phyloP scores from a whole-genome alignment of 2,888 invertebrate species.

The Dysmachus trigonus region DNA sequence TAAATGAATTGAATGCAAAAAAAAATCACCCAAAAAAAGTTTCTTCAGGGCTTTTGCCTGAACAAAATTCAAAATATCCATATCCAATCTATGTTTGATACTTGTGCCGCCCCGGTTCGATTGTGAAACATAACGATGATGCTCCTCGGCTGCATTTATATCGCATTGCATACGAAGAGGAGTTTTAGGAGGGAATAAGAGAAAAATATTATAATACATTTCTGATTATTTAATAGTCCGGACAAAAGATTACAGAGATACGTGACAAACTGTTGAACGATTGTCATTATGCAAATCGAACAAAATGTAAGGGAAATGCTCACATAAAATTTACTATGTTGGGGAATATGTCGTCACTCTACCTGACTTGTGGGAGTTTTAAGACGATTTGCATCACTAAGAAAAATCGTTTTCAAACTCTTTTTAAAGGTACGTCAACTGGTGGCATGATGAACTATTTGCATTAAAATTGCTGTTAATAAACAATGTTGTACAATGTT shows the following conservation, averaged over 20 bases:
- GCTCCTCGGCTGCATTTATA: not conserved
- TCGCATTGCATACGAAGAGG: not conserved
- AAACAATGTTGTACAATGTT: not conserved
- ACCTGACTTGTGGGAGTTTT: slow-evolving; percentile 8
- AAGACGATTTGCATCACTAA: not conserved
- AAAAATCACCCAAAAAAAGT: not conserved
- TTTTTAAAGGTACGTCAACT: not conserved
- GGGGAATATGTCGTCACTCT: not conserved
- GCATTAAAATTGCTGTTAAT: not conserved
- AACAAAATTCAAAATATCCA: not conserved
- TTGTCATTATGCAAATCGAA: not conserved
- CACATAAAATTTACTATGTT: not conserved
- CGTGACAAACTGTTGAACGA: not conserved
- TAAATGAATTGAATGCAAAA: not conserved
- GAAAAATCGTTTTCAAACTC: not conserved
- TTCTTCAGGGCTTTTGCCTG: not conserved
- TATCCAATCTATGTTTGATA: not conserved
- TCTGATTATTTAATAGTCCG: slow-evolving; percentile 15
- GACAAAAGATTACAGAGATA: not conserved
- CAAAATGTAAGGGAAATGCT: not conserved
- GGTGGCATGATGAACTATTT: not conserved
- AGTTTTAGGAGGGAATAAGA: not conserved
- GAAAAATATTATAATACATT: not conserved
- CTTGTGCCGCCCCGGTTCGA: not conserved
- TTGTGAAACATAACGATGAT: not conserved